A percentile compares a stretch with the other conserved stretches of the same genome.
Evolutionary conservation across 2,888 invertebrate species (phyloP).

Genomic region (Drosophila birchii): DNA sequence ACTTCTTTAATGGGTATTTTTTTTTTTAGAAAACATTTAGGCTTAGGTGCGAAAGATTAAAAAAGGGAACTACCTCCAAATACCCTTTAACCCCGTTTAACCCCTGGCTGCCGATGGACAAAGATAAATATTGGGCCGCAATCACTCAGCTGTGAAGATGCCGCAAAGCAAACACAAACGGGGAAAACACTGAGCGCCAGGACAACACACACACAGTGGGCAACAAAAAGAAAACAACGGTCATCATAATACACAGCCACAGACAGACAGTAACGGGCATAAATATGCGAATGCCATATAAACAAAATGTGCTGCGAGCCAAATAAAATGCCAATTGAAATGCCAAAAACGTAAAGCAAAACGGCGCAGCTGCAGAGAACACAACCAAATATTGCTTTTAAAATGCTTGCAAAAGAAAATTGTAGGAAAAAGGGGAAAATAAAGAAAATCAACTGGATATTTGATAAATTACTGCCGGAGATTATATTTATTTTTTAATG

Average conservation of each 20-base stretch:
- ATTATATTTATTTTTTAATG: neutral
- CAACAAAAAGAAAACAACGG: constrained; percentile 52
- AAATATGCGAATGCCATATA: constrained; percentile 69
- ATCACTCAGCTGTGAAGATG: constrained; percentile 78
- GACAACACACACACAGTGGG: constrained; percentile 40
- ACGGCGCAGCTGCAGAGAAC: constrained; percentile 51
- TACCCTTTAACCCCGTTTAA: constrained; percentile 11
- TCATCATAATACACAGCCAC: constrained; percentile 25
- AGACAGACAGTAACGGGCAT: constrained; percentile 42
- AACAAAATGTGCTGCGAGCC: constrained; percentile 59
- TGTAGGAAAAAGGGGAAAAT: neutral
- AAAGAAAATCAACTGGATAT: neutral
- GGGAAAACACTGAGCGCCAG: constrained; percentile 24
- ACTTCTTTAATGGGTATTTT: no score
- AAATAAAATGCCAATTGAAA: constrained; percentile 60
- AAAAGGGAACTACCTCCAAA: neutral
- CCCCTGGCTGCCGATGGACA: constrained; percentile 29
- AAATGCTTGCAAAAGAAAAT: constrained; percentile 18
- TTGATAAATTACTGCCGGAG: neutral
- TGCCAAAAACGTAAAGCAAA: constrained; percentile 72
- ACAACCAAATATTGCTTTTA: constrained; percentile 69
- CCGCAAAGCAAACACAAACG: constrained; percentile 67
- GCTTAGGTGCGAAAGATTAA: no score
- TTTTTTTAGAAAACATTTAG: no score
- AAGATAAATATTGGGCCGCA: constrained; percentile 75